Evolutionary conservation across 2,797 vertebrate genomes (phyloP), one percentile per base, ranked within the genome.

Genomic region (Anniella stebbinsi): DNA sequence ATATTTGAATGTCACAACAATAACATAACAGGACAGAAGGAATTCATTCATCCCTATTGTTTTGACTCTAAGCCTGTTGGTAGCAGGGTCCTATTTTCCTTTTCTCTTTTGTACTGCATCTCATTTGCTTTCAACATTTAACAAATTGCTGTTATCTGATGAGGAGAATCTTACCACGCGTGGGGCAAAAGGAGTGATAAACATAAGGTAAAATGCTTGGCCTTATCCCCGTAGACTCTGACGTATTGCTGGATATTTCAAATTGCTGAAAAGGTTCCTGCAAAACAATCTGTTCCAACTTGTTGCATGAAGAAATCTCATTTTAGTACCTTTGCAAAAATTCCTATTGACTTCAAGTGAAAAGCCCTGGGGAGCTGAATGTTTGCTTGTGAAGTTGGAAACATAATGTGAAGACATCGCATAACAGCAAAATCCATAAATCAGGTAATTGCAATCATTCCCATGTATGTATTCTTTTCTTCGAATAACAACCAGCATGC

Each of bases 201-300:
- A 76, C 48, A 3, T 28, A 21, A 86, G 23, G 15, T 80, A 60
- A 87, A 90, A 81, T 15, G 21, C 1, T 69, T 48, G 25, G 28
- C 63, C 54, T 23, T 41, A 54, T 67, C 13, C 25, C 48, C 57
- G n/a, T 1, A 17, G 36, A n/a, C 75, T n/a, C 25, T 60, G 75
- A 63, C 2, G 0, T 69, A 77, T 5, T 80, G 6, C 36, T 78
- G 8, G 38, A 63, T 70, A 60, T 60, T 60, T 84, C 23, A 28
- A 21, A 60, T 45, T 45, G 21, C 9, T 87, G 89, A 57, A n/a
- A 69, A 51, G 70, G 1, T 2, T 41, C 86, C 76, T 51, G 84
- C 89, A 86, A 25, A 84, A 30, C 57, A 92, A 85, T 90, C 38
- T 80, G 78, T 9, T 83, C 77, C 23, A 83, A 78, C 88, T 77